Base-by-base conservation (phyloP, 2,888 invertebrate genomes). In the Nomada ruficornis region DNA sequence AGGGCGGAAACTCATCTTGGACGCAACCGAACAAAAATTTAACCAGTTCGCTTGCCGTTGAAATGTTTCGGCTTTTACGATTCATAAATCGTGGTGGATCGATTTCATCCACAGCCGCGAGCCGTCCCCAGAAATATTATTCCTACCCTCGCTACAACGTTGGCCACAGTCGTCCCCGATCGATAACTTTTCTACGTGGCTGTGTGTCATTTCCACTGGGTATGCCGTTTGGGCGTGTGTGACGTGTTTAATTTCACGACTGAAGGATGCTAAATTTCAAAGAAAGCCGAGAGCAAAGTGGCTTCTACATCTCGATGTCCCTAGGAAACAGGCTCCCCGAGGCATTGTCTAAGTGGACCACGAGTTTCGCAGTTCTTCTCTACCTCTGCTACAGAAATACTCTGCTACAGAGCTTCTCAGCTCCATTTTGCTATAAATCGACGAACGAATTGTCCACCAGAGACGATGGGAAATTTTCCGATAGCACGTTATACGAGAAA, bases 271-370 rank as follows among this genome's bases (percentile, higher is more conserved):
- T 36, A 29, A 29, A 29, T 36, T 36, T 7, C 0, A 7, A 36
- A 36, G 13, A 52, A 23, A 29, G 47, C 11, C 44, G 10, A 65
- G 3, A 1, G 55, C 54, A 52, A 60, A 74, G 68, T 71, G 71
- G 44, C 78, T 60, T 63, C 82, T 70, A 78, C 74, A 74, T 78
- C 83, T 50, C 63, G 74, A 50, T 69, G 65, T 63, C 60, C 73
- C 70, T 42, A 29, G 20, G 54, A 67, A 65, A 74, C 62, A 13
- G n/a, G 50, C 44, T 82, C 82, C 82, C 83, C 54, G 59, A 78
- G 82, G 83, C 70, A 63, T 77, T 23, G 73, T 71, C 55, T 3
- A 54, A 60, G 29, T 60, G 29, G 23, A 11, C 20, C 47, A 23
- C 59, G 63, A 62, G 47, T n/a, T 60, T n/a, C 52, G 65, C 59